Percentiles rank a stretch among this genome's conserved stretches.
Conservation (phyloP, 2,113 vertebrate genomes). For the Butorides virescens region DNA sequence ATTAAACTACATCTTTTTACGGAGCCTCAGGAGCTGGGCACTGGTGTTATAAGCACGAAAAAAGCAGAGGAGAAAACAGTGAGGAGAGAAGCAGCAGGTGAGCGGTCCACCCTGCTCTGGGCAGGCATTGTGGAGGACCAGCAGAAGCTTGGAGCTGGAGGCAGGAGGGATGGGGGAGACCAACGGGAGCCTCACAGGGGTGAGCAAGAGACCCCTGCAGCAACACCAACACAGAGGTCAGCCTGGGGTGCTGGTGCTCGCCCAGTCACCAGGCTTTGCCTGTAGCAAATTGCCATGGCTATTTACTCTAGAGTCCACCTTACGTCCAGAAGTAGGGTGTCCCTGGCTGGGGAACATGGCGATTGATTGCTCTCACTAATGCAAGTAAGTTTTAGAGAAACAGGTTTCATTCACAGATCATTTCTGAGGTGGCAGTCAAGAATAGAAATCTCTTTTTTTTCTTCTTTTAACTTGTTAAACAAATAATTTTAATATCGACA, state of each 20-base stretch:
- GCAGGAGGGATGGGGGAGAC: not conserved
- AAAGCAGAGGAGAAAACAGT: accelerated
- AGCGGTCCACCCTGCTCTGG: accelerated
- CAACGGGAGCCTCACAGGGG: not conserved
- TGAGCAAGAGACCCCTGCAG: not conserved
- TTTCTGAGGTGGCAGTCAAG: not conserved
- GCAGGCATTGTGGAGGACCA: accelerated
- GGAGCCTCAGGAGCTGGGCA: not conserved
- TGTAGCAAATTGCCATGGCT: not conserved
- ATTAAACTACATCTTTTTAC: not conserved
- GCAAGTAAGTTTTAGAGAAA: not conserved
- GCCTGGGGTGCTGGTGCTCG: accelerated
- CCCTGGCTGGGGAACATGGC: not conserved
- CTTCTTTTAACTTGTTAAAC: not conserved
- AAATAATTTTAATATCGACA: not conserved
- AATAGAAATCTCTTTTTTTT: not conserved
- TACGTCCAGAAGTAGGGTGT: not conserved
- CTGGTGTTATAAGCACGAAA: not conserved
- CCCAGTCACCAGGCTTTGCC: not conserved
- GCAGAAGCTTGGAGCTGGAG: not conserved
- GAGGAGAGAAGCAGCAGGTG: not conserved
- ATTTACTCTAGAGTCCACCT: accelerated
- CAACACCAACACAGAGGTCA: not conserved
- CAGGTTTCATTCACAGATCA: not conserved
- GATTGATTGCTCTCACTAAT: not conserved